A percentile compares a stretch with the other conserved stretches of the same genome.
These are phyloP conservation scores for Felis catus DNA, from an alignment of 2,113 vertebrate genomes.

Conservation along the genomic window F.catus_Fca126_mat1.0 CM031416.1:13836501-13837000, in stretches of 20 bases:
- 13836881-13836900: neutral
- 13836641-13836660: neutral
- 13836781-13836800: neutral
- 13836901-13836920: neutral
- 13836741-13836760: neutral
- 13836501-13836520: neutral
- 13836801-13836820: neutral
- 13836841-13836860: neutral
- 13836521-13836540: neutral
- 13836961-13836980: neutral
- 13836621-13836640: neutral
- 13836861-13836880: neutral
- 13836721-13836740: neutral
- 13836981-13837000: neutral
- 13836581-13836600: rapidly evolving
- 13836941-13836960: neutral
- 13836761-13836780: neutral
- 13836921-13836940: neutral
- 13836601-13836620: neutral
- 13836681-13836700: neutral
- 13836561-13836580: too few relatives aligned
- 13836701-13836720: neutral
- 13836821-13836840: constrained; percentile 26
- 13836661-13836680: neutral
- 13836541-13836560: neutral